These are phyloP conservation scores for Clinocottus analis DNA, from an alignment of 2,113 vertebrate species.

Conservation along the genomic window DNA sequence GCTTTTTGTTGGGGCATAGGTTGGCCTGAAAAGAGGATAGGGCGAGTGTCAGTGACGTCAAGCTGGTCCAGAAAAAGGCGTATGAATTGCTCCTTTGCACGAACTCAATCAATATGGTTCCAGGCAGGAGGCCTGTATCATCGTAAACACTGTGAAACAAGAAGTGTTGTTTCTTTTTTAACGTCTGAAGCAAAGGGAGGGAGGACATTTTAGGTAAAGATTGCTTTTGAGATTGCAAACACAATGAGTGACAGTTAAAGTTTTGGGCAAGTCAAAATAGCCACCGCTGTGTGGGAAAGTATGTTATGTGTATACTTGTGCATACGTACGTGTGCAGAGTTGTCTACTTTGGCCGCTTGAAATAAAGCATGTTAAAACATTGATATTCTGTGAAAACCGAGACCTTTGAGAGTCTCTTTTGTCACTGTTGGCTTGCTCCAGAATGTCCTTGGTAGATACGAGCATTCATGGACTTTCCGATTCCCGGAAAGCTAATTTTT, in stretches of 20 bases:
- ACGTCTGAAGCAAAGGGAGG: slow-evolving; percentile 38
- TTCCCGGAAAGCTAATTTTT: slow-evolving; percentile 75
- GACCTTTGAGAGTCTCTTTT: slow-evolving; percentile 75
- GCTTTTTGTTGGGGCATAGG: slow-evolving; percentile 52
- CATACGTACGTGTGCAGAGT: slow-evolving; percentile 58
- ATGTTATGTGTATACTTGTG: slow-evolving; percentile 38
- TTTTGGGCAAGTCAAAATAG: slow-evolving; percentile 63
- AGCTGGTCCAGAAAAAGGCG: slow-evolving; percentile 43
- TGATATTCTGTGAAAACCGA: slow-evolving; percentile 72
- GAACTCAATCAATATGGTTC: slow-evolving; percentile 50
- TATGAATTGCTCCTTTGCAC: slow-evolving; percentile 65
- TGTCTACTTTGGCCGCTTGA: slow-evolving; percentile 77
- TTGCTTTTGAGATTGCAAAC: slow-evolving; percentile 63
- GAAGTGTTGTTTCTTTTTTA: slow-evolving; percentile 39
- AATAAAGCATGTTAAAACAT: slow-evolving; percentile 68
- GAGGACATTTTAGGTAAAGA: slow-evolving; percentile 28
- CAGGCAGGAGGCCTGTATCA: slow-evolving; percentile 34
- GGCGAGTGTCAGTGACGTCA: slow-evolving; percentile 75
- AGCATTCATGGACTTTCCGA: slow-evolving; percentile 65
- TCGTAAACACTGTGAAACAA: slow-evolving; percentile 17
- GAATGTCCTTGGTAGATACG: slow-evolving; percentile 65
- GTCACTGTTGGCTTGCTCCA: slow-evolving; percentile 78
- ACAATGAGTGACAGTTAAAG: slow-evolving; percentile 61
- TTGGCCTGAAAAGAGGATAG: slow-evolving; percentile 55
- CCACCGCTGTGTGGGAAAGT: slow-evolving; percentile 72